A percentile compares a stretch with the other conserved stretches of the same genome.
Evolutionary conservation across 2,797 vertebrate species (phyloP).

Genomic region (Catharus ustulatus): DNA sequence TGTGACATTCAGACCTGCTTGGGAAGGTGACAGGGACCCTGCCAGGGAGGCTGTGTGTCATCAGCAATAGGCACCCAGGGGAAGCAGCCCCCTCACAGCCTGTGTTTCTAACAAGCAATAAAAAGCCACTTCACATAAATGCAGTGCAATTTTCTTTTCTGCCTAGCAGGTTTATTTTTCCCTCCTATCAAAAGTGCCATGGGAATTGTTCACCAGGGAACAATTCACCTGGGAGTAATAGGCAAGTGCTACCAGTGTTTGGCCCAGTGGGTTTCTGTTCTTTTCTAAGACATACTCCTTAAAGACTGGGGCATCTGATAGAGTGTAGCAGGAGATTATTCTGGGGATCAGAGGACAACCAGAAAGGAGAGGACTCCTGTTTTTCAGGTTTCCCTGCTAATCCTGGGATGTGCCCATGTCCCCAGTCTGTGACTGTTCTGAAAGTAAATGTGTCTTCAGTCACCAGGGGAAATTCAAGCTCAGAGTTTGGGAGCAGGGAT

Average conservation of each 20-base stretch:
- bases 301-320: neutral
- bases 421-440: neutral
- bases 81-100: conserved; percentile 39
- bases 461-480: conserved; percentile 34
- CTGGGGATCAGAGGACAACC: neutral
- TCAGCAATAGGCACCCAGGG: conserved; percentile 20
- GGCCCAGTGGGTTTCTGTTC: neutral
- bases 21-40: neutral
- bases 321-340: neutral
- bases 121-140: conserved; percentile 44
- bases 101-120: conserved; percentile 35
- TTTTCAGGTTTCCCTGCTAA: neutral
- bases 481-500: neutral
- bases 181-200: neutral
- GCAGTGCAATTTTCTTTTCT: conserved; percentile 33
- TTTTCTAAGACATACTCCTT: neutral
- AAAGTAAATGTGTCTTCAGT: neutral
- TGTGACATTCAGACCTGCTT: conserved; percentile 7
- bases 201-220: conserved; percentile 23
- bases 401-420: neutral
- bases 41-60: conserved; percentile 46
- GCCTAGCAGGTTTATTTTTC: conserved; percentile 14
- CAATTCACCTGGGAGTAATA: neutral
- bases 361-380: neutral
- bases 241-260: neutral